Conservation (phyloP, 2,888 invertebrate genomes). For the Acronicta aceris region DNA sequence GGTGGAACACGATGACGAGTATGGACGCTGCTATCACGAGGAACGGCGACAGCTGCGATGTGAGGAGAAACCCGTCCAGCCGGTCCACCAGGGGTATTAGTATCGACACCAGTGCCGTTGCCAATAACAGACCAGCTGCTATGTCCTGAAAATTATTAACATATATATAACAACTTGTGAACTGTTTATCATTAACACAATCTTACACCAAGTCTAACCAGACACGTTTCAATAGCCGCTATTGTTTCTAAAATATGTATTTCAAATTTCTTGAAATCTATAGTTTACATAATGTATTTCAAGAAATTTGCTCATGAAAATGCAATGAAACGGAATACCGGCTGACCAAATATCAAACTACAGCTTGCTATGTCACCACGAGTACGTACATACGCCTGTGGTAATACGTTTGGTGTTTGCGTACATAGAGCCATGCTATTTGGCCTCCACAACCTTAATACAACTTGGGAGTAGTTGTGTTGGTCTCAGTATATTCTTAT, state of each 20-base stretch:
- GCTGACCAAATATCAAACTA: too few relatives aligned
- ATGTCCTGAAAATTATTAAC: conserved; percentile 91
- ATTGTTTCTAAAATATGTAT: too few relatives aligned
- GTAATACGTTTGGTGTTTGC: too few relatives aligned
- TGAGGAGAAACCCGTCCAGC: conserved; percentile 92
- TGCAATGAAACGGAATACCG: too few relatives aligned
- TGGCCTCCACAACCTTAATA: conserved; percentile 14
- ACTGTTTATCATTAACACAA: background rate
- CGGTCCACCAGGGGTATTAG: conserved; percentile 93
- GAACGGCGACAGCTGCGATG: conserved; percentile 90
- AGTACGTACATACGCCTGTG: too few relatives aligned
- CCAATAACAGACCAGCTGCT: conserved; percentile 93
- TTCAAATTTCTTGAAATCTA: too few relatives aligned
- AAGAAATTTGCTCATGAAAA: too few relatives aligned
- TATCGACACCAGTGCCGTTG: conserved; percentile 91
- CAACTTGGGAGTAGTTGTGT: background rate
- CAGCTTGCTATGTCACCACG: too few relatives aligned
- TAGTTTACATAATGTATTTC: too few relatives aligned
- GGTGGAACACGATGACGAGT: conserved; percentile 93
- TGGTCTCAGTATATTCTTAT: too few relatives aligned
- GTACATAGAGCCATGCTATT: background rate
- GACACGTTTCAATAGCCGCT: too few relatives aligned
- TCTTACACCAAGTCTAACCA: too few relatives aligned
- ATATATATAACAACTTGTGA: background rate
- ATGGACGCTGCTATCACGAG: conserved; percentile 91